Base-by-base conservation (phyloP, 2,113 vertebrate genomes). In the Microtus montanus region DNA sequence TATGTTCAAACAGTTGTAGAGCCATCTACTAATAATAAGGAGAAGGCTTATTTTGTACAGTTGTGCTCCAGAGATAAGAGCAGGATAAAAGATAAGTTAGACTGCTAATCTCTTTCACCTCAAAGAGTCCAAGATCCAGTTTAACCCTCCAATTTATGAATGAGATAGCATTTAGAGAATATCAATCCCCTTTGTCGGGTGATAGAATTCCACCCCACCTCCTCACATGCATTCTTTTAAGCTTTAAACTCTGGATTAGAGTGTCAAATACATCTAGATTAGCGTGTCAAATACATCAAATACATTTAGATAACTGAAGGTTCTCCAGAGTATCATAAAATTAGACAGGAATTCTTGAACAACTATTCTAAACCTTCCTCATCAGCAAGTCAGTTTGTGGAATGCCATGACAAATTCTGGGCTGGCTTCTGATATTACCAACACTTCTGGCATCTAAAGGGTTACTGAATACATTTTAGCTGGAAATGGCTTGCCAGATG, bases 401-500 rank as follows among this genome's bases (percentile, higher is more conserved):
- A 22, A 7, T n/a, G 3, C 41, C 38, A 5, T 44, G 73, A 33
- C 26, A 41, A 92, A 74, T 52, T 54, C 2, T 49, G 24, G 71
- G 74, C 84, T 17, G 64, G n/a, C 0, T 71, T 63, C 64, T 52
- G 61, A 64, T 5, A 26, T 0, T 52, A 35, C n/a, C 24, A 64
- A 66, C 68, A n/a, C 52, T 13, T 75, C 41, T 84, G 90, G 89
- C 52, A 93, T 24, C 70, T n/a, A 78, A 96, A 88, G 73, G 87
- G 75, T 77, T 91, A 94, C 89, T 75, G 82, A 63, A 54, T 70
- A 92, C 79, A 87, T 8, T 47, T 91, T 38, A 47, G 68, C 26
- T 86, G 89, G 94, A 97, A 96, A 96, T 54, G 49, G 84, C 35
- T 68, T 92, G 86, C 91, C 96, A 94, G 87, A 84, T 91, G 94